These are phyloP conservation scores for Scaeva pyrastri DNA, from an alignment of 2,888 invertebrate species.

Conservation along the genomic window DNA sequence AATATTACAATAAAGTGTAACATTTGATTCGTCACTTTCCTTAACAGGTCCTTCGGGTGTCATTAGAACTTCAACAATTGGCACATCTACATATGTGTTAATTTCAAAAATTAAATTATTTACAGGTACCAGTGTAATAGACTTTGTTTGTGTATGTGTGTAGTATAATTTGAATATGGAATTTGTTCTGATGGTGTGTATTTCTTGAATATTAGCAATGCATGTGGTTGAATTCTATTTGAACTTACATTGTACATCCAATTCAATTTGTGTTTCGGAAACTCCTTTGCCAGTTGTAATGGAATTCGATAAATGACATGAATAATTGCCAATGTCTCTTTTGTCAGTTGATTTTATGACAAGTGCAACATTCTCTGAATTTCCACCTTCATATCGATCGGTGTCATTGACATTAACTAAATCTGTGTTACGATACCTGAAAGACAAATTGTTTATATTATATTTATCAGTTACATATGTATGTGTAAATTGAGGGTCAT, in stretches of 20 bases:
- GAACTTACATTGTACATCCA: conserved; percentile 93
- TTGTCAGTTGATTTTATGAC: conserved; percentile 90
- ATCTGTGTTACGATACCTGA: conserved; percentile 89
- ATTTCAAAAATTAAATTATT: conserved; percentile 48
- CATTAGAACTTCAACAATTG: conserved; percentile 91
- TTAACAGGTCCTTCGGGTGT: conserved; percentile 90
- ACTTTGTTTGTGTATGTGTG: neutral
- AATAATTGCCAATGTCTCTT: conserved; percentile 93
- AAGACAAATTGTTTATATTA: conserved; percentile 27
- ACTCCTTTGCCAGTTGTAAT: conserved; percentile 88
- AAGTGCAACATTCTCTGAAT: conserved; percentile 89
- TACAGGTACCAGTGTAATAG: neutral
- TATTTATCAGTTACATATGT: too few species aligned
- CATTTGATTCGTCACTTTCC: conserved; percentile 91
- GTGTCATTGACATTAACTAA: conserved; percentile 85
- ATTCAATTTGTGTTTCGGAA: conserved; percentile 89
- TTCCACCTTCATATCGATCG: conserved; percentile 91
- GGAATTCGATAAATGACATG: conserved; percentile 91
- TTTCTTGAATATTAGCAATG: too few species aligned
- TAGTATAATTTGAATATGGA: neutral
- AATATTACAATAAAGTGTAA: conserved; percentile 92
- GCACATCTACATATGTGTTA: conserved; percentile 87
- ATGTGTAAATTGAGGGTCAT: too few species aligned
- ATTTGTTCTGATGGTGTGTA: too few species aligned
- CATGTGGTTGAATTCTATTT: neutral